Evolutionary conservation across 2,113 vertebrate species (phyloP).

Genomic region (Cyrtonyx montezumae): DNA sequence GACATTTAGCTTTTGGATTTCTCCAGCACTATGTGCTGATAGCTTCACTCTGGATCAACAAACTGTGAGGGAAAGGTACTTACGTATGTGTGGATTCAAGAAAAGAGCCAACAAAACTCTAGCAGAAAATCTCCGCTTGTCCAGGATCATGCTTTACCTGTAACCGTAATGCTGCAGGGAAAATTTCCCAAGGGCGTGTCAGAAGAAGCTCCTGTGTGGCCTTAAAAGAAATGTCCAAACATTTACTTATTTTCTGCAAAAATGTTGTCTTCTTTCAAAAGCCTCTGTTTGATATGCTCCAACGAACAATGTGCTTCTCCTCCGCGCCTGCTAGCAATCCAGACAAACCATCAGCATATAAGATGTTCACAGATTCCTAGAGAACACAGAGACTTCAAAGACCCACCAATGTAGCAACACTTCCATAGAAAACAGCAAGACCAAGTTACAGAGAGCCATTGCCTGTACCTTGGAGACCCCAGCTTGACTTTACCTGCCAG

Average conservation of each 20-base stretch:
- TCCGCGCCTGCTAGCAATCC: not conserved
- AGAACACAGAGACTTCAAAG: not conserved
- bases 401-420: not conserved
- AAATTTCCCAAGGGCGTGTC: not conserved
- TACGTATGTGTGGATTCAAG: not conserved
- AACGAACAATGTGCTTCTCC: not conserved
- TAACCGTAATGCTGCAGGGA: not conserved
- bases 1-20: not conserved
- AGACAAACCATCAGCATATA: not conserved
- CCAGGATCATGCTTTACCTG: not conserved
- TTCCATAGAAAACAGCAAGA: not conserved
- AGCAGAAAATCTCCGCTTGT: not conserved
- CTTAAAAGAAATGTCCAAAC: not conserved
- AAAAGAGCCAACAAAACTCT: not conserved
- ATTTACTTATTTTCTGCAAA: not conserved
- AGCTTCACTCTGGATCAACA: not conserved
- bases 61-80: not conserved
- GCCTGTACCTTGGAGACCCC: not conserved
- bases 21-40: not conserved
- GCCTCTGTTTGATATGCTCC: not conserved
- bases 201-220: not conserved
- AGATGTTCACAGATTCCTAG: not conserved
- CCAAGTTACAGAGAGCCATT: not conserved
- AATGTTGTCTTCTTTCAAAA: not conserved
- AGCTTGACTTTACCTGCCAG: not conserved